phyloP scores from a whole-genome alignment of 53 echinoderm and acorn worm species.

The Apostichopus leukothele region DNA sequence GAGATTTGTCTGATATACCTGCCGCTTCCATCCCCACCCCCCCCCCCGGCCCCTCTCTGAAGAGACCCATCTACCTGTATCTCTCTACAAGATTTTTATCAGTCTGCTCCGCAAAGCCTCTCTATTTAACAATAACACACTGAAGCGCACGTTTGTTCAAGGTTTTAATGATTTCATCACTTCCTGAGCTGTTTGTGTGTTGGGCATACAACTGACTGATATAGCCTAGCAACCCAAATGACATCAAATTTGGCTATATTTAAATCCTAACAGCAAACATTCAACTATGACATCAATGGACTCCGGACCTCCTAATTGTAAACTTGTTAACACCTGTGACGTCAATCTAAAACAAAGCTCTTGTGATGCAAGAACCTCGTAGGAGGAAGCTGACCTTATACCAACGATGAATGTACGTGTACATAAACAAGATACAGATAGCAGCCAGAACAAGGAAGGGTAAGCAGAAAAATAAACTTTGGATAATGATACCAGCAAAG shows the following conservation, averaged over 20 bases:
- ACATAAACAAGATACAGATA: background rate
- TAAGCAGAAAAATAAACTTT: background rate
- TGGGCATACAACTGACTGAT: background rate
- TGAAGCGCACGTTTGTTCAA: background rate
- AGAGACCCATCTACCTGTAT: too few species aligned
- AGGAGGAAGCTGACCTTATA: background rate
- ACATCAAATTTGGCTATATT: constrained; percentile 6
- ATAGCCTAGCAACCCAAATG: background rate
- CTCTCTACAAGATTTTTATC: too few species aligned
- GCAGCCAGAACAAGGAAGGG: background rate
- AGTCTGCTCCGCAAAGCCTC: too few species aligned
- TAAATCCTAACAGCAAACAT: constrained; percentile 7
- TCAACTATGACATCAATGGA: background rate
- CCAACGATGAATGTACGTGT: background rate
- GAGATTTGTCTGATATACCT: too few species aligned
- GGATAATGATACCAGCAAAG: background rate
- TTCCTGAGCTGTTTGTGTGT: background rate
- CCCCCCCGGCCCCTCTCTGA: too few species aligned
- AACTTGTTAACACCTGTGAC: background rate
- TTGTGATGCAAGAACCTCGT: background rate
- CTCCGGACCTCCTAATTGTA: background rate
- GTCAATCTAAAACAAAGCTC: background rate
- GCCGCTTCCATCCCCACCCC: too few species aligned
- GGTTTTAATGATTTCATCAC: background rate
- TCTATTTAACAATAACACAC: background rate